Base-by-base conservation (phyloP, 2,113 vertebrate species). In the Pachypanchax playfairii region DNA sequence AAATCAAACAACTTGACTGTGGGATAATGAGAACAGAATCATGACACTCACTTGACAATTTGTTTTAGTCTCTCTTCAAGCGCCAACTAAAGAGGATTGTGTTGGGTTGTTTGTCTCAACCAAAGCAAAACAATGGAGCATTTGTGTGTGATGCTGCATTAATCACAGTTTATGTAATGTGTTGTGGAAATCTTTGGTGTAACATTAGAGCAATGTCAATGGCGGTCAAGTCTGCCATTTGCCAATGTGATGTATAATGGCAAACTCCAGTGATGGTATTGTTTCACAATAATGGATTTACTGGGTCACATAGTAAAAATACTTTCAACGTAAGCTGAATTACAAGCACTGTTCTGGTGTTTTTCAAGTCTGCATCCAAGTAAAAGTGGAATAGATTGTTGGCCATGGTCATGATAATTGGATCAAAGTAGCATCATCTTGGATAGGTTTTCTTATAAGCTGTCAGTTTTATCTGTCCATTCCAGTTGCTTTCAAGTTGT, bases 151-250 rank as follows among this genome's bases (percentile, higher is more conserved):
- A 38, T 28, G 65, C 67, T 47, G 20, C n/a, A 62, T 80, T 31
- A 7, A 62, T 75, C 63, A 59, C 53, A 42, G 43, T 81, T 63
- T 28, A 55, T 70, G 22, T 73, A 38, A 75, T 70, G 67, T 55
- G 61, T 49, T 50, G 12, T 46, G 42, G 4, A 62, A 62, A 65
- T 70, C 0, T 31, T 76, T 59, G 52, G 54, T 44, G 46, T 46
- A 42, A 60, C 49, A 71, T 70, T 65, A 67, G 13, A 65, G 9
- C 62, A 84, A 79, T 48, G 75, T 79, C 75, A 82, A 43, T 46
- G 49, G 15, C 39, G 50, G 70, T 79, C 70, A 65, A 61, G 56
- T 47, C 41, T 0, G 0, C 42, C 0, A 14, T 76, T 62, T 67
- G 20, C 46, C 47, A 31, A 49, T 26, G 31, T 65, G 38, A 58